These are phyloP conservation scores for Cryptophagus acutangulus DNA, from an alignment of 2,888 invertebrate species.

Conservation along the genomic window DNA sequence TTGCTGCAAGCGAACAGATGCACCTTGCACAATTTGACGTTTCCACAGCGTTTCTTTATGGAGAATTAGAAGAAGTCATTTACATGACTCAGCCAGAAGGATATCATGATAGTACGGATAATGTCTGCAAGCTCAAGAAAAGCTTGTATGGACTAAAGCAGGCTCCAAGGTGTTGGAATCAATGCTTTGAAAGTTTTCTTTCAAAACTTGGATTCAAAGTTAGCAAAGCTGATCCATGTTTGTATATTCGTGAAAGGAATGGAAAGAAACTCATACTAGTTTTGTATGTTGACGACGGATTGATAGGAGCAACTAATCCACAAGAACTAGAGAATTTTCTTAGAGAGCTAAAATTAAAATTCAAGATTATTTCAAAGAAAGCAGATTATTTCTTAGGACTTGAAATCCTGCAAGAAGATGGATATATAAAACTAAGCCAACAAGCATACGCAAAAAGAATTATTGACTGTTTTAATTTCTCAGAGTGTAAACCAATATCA, in stretches of 20 bases:
- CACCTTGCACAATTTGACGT: neutral
- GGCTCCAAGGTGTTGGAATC: constrained; percentile 1
- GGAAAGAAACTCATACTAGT: neutral
- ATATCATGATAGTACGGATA: neutral
- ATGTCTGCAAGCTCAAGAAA: neutral
- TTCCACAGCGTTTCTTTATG: neutral
- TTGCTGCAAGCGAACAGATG: neutral
- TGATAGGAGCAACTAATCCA: neutral
- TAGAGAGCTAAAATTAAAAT: too few species aligned
- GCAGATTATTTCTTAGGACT: too few species aligned
- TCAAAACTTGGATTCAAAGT: neutral
- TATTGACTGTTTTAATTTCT: too few species aligned
- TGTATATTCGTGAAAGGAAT: neutral
- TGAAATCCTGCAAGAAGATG: too few species aligned
- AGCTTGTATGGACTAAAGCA: constrained; percentile 3
- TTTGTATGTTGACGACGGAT: neutral
- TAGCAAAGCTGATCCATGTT: constrained; percentile 3
- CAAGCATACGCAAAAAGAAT: too few species aligned
- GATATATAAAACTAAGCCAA: too few species aligned
- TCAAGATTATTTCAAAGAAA: too few species aligned
- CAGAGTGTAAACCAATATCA: too few species aligned
- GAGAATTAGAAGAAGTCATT: neutral
- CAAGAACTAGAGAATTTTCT: too few species aligned
- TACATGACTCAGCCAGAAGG: constrained; percentile 1
- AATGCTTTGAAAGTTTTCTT: neutral